Conservation (phyloP, 2,797 vertebrate genomes). For the Lates japonicus region DNA sequence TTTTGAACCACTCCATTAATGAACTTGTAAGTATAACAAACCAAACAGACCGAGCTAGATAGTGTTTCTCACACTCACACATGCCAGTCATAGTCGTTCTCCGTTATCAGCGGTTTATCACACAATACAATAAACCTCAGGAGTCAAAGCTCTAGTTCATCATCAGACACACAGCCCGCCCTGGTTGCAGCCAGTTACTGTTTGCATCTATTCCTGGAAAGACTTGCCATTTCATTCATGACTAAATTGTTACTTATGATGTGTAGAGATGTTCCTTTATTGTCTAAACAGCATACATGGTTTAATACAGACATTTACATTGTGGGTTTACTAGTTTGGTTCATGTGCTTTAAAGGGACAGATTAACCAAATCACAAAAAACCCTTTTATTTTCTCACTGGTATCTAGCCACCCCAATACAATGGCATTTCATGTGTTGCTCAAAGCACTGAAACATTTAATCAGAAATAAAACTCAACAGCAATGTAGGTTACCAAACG, state of each 20-base stretch:
- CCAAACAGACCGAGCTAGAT: not conserved
- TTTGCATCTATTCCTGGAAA: not conserved
- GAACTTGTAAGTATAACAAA: not conserved
- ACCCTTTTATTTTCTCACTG: not conserved
- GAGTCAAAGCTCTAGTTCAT: not conserved
- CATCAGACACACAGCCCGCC: not conserved
- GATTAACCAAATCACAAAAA: not conserved
- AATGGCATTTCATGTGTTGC: not conserved
- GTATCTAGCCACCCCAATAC: too few species aligned
- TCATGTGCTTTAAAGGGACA: not conserved
- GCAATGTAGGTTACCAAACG: too few species aligned
- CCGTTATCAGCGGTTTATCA: not conserved
- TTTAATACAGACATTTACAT: not conserved
- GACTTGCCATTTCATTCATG: not conserved
- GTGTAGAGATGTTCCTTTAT: not conserved
- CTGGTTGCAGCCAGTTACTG: not conserved
- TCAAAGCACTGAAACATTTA: not conserved
- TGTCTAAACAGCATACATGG: not conserved
- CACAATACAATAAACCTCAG: not conserved
- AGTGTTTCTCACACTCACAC: not conserved
- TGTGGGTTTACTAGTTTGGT: not conserved
- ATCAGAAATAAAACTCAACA: not conserved
- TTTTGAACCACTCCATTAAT: constrained; percentile 9
- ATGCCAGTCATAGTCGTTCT: not conserved
- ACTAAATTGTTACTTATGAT: not conserved